Evolutionary conservation across 2,888 invertebrate genomes (phyloP).

Genomic region (Malacosoma neustria): DNA sequence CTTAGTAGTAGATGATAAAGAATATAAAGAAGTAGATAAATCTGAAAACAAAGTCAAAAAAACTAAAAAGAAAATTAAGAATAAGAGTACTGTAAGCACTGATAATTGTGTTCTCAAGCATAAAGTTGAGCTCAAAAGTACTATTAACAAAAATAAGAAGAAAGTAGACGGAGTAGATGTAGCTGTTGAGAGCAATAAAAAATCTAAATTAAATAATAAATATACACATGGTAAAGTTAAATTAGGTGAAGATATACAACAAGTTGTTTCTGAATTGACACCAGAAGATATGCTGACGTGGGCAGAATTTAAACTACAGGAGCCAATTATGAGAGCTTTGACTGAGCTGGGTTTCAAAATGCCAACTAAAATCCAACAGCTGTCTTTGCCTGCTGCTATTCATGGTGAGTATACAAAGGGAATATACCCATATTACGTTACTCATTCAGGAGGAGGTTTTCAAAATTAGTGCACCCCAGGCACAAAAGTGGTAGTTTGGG

Average conservation of each 20-base stretch:
- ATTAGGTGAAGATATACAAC: slow-evolving; percentile 37
- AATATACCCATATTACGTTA: too few species aligned
- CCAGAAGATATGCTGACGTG: slow-evolving; percentile 75
- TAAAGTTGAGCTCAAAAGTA: not conserved
- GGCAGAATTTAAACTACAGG: slow-evolving; percentile 81
- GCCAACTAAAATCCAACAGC: slow-evolving; percentile 92
- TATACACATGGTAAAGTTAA: slow-evolving; percentile 24
- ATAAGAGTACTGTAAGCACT: not conserved
- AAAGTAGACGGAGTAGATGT: slow-evolving; percentile 6
- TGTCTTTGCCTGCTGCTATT: slow-evolving; percentile 88
- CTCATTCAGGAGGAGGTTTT: too few species aligned
- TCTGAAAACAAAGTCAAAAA: slow-evolving; percentile 11
- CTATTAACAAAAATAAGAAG: slow-evolving; percentile 6
- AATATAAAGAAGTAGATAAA: not conserved
- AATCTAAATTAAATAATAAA: slow-evolving; percentile 14
- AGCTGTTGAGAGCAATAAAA: slow-evolving; percentile 3
- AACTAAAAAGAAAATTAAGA: slow-evolving; percentile 11
- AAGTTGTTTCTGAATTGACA: slow-evolving; percentile 28
- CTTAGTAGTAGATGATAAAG: slow-evolving; percentile 31
- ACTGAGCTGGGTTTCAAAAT: slow-evolving; percentile 82
- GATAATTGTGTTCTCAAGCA: too few species aligned
- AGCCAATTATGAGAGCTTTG: slow-evolving; percentile 81
- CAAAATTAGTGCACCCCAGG: too few species aligned
- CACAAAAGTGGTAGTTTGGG: too few species aligned
- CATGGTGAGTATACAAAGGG: slow-evolving; percentile 79